These are phyloP conservation scores for Cyclargus thomasi DNA, from an alignment of 1,140 invertebrate species.

Conservation along the genomic window DNA sequence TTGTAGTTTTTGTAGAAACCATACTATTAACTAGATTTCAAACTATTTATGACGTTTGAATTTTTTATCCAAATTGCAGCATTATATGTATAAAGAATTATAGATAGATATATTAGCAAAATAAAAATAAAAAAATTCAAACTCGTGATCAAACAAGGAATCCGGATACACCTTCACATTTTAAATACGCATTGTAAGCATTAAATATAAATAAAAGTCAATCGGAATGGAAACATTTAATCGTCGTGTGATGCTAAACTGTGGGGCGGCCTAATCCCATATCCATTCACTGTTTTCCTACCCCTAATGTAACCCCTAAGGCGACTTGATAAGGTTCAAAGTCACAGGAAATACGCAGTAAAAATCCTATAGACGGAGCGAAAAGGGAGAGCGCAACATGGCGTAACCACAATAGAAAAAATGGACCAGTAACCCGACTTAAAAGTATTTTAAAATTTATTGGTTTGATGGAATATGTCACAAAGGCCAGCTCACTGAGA, in stretches of 20 bases:
- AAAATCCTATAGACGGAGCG: not conserved
- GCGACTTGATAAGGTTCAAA: not conserved
- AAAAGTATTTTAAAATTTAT: too few species aligned
- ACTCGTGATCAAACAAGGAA: not conserved
- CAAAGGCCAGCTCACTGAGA: too few species aligned
- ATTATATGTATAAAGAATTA: too few species aligned
- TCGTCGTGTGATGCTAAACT: conserved; percentile 40
- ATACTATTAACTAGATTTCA: too few species aligned
- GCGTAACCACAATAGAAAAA: too few species aligned
- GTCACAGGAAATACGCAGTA: not conserved
- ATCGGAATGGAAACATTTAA: conserved; percentile 44
- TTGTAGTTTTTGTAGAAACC: too few species aligned
- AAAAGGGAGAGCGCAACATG: conserved; percentile 19
- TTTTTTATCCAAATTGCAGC: too few species aligned
- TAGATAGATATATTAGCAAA: not conserved
- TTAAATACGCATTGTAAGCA: conserved; percentile 7
- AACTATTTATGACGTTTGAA: too few species aligned
- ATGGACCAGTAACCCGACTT: too few species aligned
- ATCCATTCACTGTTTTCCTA: not conserved
- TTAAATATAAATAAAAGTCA: conserved; percentile 39
- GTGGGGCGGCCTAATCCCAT: conserved; percentile 26
- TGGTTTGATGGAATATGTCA: too few species aligned
- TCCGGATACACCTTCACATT: not conserved
- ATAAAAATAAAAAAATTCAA: not conserved
- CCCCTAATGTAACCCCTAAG: not conserved